Percentiles rank a stretch among this genome's conserved stretches.
These are phyloP conservation scores for Lycaena phlaeas DNA, from an alignment of 2,888 invertebrate species.

Conservation along the genomic window DNA sequence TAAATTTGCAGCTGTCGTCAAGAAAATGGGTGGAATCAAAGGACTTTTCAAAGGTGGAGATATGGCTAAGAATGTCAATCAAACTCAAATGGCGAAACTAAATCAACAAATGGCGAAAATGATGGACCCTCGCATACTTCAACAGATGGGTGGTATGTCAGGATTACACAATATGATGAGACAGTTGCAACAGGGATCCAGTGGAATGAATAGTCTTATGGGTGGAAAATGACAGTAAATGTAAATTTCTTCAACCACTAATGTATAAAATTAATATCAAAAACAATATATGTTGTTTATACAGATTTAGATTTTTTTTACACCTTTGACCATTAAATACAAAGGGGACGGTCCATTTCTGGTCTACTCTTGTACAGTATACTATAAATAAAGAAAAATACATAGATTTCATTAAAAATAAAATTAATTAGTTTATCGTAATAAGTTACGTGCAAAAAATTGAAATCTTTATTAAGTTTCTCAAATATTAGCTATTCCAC, in stretches of 20 bases:
- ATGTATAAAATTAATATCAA: conserved; percentile 9
- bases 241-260: conserved; percentile 20
- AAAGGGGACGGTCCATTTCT: no score
- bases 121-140: conserved; percentile 99
- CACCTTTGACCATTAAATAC: no score
- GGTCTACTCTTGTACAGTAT: no score
- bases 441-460: no score
- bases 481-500: no score
- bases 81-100: conserved; percentile 97
- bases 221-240: conserved; percentile 67
- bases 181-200: conserved; percentile 82
- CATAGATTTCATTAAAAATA: no score
- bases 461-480: no score
- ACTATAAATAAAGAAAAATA: no score
- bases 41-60: conserved; percentile 99
- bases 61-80: conserved; percentile 98
- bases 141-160: conserved; percentile 97
- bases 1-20: conserved; percentile 99
- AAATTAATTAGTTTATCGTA: no score
- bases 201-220: conserved; percentile 75
- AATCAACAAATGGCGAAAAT: conserved; percentile 99
- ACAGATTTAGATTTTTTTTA: not conserved
- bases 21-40: conserved; percentile 99
- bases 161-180: conserved; percentile 99
- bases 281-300: conserved; percentile 9